Base-by-base conservation (phyloP, 2,113 vertebrate species). In the Phalacrocorax brasilianus region DNA sequence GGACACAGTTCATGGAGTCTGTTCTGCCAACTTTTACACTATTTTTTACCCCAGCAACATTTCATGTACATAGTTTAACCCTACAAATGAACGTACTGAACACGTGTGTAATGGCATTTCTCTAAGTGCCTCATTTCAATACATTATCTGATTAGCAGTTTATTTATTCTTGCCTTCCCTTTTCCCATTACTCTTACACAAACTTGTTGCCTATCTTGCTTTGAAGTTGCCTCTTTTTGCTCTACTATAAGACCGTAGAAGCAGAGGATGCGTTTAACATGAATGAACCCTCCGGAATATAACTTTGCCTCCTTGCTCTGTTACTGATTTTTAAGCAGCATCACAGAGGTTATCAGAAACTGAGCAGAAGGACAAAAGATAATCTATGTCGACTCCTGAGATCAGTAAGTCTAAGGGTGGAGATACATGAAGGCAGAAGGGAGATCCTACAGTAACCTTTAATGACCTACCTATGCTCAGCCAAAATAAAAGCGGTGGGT, bases 71-170 rank as follows among this genome's bases (percentile, higher is more conserved):
- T 2, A 3, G 22, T 49, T 92, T 77, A 72, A 87, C 27, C 11
- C 52, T 80, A 53, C 13, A 38, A 80, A 14, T 14, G 11, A 80
- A 20, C 17, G 8, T 21, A 42, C 40, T 3, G 2, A 8, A 52
- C 4, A 45, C 0, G 0, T 5, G 7, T 32, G 21, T 27, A 61
- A 78, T 1, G 2, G 33, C 5, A n/a, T 62, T 79, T 85, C 77
- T 85, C 26, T 11, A 38, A 1, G 35, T 38, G 28, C 19, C 35
- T 58, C 40, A 58, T 65, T 65, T 85, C 40, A 91, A n/a, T 6
- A 53, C 10, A 52, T 23, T 58, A 87, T 35, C 33, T 70, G 50
- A 44, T 49, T 30, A 74, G 22, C 0, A 4, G 30, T 85, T 85
- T 76, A 8, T 67, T 92, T 50, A 62, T 63, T 33, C 35, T 78